Evolutionary conservation across 2,797 vertebrate genomes (phyloP), one percentile per base, ranked within the genome.

Genomic region (Halcyon leucocephala): DNA sequence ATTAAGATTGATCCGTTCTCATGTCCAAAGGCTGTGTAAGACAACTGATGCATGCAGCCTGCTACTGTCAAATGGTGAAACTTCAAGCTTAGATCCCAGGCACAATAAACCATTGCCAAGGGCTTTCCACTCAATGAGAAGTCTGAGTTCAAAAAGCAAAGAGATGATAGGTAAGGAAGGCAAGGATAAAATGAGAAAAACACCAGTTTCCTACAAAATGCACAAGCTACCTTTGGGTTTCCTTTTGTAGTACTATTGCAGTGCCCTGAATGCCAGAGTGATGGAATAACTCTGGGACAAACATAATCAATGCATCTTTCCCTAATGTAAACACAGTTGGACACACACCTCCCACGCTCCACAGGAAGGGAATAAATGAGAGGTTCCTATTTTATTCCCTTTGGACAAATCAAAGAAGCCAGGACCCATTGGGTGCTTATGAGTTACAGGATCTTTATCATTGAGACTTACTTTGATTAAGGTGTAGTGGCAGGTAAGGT

Each of bases 1-100:
- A 86, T 94, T 94, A 78, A 97, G 96, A 97, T 93, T 95, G 88
- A 94, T 96, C 85, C 94, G 90, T 94, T 94, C 96, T 95, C 4
- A 0, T 89, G 82, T 87, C 96, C 84, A 90, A 92, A 83, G 79
- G 60, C 95, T 91, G 70, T 86, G 89, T 84, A 92, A 95, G 86
- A 93, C 51, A 89, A 73, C 35, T 37, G 74, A 89, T 86, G 87
- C 73, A 74, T 86, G 48, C 72, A 93, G 61, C 72, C 82, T 92
- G 89, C 81, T 92, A 4, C 93, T 93, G 82, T 93, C 86, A 92
- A 88, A 85, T 78, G 60, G 70, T 7, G 14, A 62, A 85, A 92
- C 82, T 94, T 94, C 72, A 86, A 39, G 77, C 74, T 79, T 76
- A 76, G 66, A 87, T 95, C 35, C 20, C 89, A 66, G 69, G 69